Evolutionary conservation across 2,888 invertebrate genomes (phyloP), one percentile per base, ranked within the genome.

Genomic region (Margaritifera margaritifera): DNA sequence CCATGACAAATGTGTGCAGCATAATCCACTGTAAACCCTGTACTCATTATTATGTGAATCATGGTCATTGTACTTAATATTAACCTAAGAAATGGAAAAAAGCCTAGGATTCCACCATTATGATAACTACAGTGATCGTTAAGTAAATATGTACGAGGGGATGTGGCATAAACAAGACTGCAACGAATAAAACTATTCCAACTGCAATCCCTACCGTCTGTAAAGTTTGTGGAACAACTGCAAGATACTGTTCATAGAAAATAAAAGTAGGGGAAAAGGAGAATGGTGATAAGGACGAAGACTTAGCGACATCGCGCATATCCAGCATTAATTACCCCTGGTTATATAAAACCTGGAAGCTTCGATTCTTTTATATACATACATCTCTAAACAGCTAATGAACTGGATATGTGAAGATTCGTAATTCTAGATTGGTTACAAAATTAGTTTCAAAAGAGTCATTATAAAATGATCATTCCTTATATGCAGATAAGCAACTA

Each of bases 311-410:
- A 25, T 79, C 67, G 50, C 84, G 67, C 72, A 83, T 73, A 24
- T 64, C 42, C 31, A 76, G 42, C 80, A 86, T 83, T 55, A 81
- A 69, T 18, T 77, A 53, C 0, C 80, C 84, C 59, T 85, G 82
- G 96, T 96, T 63, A 97, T 94, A 60, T 97, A 91, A 86, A 96
- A 95, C 69, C 97, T 92, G 59, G 96, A 96, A 1, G 95, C 96
- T 5, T 94, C 85, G 42, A 97, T 93, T 93, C 62, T 92, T 92
- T 53, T 71, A 6, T 58, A 63, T 3, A 71, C 66, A 2, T 54
- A 80, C 59, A 69, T 80, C 79, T 77, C 24, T 27, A 52, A 71
- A 74, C 6, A 63, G 63, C 11, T 42, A 27, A 25, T 68, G 52
- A 5, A 64, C 60, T 6, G 18, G 25, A 20, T 25, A 27, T 52